phyloP scores from a whole-genome alignment of 30 jellyfish, hydroid and myxozoan genomes.

The Nemopilema nomurai region DNA sequence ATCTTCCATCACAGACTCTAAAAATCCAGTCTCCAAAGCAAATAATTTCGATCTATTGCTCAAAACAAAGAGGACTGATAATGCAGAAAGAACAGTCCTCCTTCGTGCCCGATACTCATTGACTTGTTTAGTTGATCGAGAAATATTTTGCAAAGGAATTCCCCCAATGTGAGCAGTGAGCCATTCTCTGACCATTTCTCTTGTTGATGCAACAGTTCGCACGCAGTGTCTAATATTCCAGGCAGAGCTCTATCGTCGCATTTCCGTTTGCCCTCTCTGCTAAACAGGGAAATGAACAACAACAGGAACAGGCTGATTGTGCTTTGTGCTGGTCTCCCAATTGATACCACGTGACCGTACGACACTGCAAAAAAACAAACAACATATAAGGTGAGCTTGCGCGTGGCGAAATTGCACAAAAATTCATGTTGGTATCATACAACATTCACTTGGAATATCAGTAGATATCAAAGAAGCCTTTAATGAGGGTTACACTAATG shows the following conservation, averaged over 20 bases:
- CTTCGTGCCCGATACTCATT: conserved; percentile 11
- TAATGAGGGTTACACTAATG: no score
- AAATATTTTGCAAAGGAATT: conserved; percentile 19
- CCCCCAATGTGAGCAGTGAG: conserved; percentile 16
- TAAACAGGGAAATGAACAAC: conserved; percentile 4
- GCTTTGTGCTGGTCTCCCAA: neutral
- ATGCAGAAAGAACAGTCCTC: conserved; percentile 27
- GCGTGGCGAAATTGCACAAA: no score
- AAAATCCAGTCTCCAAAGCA: conserved; percentile 70
- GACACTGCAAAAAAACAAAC: conserved; percentile 24
- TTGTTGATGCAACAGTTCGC: neutral
- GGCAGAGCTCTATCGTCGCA: neutral
- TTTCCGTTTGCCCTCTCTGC: conserved; percentile 44
- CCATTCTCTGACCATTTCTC: neutral
- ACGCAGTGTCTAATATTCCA: conserved; percentile 14
- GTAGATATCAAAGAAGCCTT: no score
- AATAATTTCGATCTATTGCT: conserved; percentile 31
- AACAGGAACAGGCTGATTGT: conserved; percentile 27
- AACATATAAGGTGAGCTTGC: no score
- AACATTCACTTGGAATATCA: no score
- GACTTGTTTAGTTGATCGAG: neutral
- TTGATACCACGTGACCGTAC: neutral
- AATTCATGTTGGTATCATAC: no score
- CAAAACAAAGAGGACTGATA: conserved; percentile 47
- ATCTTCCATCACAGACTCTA: conserved; percentile 71